Percentiles rank a stretch among this genome's conserved stretches.
These are phyloP conservation scores for Cheilosia scutellata DNA, from an alignment of 2,888 invertebrate genomes.

Conservation along the genomic window DNA sequence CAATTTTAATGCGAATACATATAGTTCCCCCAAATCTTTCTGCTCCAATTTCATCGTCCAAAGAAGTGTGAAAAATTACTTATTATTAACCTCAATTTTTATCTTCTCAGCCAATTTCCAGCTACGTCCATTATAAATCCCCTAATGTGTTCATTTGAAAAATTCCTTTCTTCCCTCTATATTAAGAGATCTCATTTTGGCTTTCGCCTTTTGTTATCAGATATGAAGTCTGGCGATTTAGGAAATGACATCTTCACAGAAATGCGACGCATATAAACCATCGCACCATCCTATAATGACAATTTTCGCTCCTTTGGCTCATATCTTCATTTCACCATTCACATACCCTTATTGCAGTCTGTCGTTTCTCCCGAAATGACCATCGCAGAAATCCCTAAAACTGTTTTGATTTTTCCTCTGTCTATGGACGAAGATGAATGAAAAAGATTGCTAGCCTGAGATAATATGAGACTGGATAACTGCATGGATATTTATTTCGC, in stretches of 20 bases:
- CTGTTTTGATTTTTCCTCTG: slow-evolving; percentile 21
- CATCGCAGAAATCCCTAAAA: slow-evolving; percentile 26
- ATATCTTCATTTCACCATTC: slow-evolving; percentile 24
- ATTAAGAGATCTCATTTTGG: slow-evolving; percentile 8
- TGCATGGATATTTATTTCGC: background rate
- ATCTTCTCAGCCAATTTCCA: background rate
- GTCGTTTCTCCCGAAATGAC: slow-evolving; percentile 23
- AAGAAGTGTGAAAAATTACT: slow-evolving; percentile 3
- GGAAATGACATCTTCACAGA: slow-evolving; percentile 31
- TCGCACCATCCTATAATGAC: background rate
- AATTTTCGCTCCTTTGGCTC: background rate
- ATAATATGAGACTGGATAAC: slow-evolving; percentile 7
- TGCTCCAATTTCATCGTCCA: slow-evolving; percentile 8
- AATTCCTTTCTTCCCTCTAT: background rate
- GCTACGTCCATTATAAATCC: slow-evolving; percentile 13
- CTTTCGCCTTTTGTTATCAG: slow-evolving; percentile 12
- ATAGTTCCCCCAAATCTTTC: background rate
- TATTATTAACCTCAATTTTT: background rate
- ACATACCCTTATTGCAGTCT: slow-evolving; percentile 22
- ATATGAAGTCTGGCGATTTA: slow-evolving; percentile 9
- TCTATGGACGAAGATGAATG: background rate
- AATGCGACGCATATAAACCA: slow-evolving; percentile 1
- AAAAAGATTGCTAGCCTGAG: slow-evolving; percentile 13
- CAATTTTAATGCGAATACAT: too few species aligned
- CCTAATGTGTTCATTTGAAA: slow-evolving; percentile 11